These are phyloP conservation scores for Lycophotia porphyrea DNA, from an alignment of 2,888 invertebrate species.

Conservation along the genomic window DNA sequence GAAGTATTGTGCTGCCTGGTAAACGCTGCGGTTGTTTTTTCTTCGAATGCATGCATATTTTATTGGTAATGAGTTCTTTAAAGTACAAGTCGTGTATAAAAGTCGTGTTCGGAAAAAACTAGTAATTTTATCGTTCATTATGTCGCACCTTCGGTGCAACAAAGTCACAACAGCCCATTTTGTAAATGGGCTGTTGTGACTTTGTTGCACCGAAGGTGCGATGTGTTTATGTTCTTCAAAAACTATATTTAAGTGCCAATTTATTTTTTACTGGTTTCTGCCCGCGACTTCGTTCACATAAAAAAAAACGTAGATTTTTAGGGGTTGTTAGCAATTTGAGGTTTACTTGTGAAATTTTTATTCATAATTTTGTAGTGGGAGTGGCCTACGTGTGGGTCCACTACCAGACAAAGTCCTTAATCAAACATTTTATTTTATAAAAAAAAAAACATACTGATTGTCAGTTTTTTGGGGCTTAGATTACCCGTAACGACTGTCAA, in stretches of 20 bases:
- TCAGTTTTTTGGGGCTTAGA: background rate
- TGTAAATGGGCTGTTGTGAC: too few species aligned
- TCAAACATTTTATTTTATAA: too few species aligned
- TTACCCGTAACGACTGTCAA: background rate
- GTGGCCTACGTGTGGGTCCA: too few species aligned
- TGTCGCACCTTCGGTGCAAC: too few species aligned
- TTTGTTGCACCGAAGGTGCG: too few species aligned
- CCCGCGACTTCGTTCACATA: too few species aligned
- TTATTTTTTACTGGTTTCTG: too few species aligned
- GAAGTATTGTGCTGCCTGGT: background rate
- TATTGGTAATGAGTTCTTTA: conserved; percentile 10
- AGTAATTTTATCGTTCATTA: background rate
- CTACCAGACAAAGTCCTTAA: too few species aligned
- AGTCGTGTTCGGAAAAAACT: background rate
- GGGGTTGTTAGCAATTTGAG: background rate
- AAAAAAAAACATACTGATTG: background rate
- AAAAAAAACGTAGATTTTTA: too few species aligned
- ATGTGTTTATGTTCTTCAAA: too few species aligned
- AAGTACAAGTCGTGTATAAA: background rate
- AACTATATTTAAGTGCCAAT: too few species aligned
- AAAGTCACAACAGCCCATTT: too few species aligned
- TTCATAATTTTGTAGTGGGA: background rate
- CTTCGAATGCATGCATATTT: conserved; percentile 46
- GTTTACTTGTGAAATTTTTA: background rate
- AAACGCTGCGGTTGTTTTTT: conserved; percentile 49